A percentile compares a stretch with the other conserved stretches of the same genome.
Evolutionary conservation across 2,797 vertebrate species (phyloP).

Genomic region (Clarias pachynema): DNA sequence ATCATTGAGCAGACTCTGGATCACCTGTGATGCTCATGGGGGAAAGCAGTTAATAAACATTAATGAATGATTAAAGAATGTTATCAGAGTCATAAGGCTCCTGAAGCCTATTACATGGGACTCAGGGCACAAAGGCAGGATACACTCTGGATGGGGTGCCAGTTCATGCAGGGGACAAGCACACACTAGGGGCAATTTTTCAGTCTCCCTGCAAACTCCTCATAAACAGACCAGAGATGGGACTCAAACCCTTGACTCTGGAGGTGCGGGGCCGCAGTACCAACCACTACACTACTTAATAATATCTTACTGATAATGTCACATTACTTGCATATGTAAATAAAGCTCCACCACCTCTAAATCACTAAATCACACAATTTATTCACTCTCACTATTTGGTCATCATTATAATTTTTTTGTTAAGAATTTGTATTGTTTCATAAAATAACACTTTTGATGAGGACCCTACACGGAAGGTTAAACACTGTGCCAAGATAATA

Average conservation of each 20-base stretch:
- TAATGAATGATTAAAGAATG: constrained; percentile 1
- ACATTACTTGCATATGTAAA: not conserved
- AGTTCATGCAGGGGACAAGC: no score
- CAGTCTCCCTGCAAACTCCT: no score
- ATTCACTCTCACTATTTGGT: not conserved
- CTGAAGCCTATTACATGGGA: no score
- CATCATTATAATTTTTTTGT: not conserved
- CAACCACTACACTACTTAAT: no score
- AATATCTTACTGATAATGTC: no score
- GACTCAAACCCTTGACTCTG: no score
- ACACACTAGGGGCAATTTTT: no score
- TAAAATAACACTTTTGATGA: not conserved
- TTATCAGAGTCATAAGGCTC: not conserved
- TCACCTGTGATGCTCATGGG: not conserved
- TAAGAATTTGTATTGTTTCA: not conserved
- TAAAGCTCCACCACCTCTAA: not conserved
- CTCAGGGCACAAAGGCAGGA: no score
- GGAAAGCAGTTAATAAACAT: not conserved
- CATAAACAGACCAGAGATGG: no score
- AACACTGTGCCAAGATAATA: not conserved
- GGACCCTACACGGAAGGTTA: not conserved
- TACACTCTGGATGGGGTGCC: no score
- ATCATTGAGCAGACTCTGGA: not conserved
- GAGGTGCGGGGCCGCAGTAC: no score
- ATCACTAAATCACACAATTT: not conserved